Base-by-base conservation (phyloP, 2,113 vertebrate species). In the Myrmophylax atrothorax region DNA sequence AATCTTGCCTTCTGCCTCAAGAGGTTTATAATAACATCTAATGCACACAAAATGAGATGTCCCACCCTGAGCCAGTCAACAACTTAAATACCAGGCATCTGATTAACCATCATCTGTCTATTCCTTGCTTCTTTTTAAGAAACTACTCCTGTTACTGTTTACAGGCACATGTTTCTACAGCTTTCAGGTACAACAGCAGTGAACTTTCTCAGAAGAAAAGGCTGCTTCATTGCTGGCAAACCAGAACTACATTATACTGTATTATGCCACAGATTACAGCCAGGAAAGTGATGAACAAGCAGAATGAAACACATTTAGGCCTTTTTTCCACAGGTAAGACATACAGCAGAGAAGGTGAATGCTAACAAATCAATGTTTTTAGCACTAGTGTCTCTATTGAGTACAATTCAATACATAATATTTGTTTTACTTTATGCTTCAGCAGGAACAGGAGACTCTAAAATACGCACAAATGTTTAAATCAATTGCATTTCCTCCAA, bases 251-350 rank as follows among this genome's bases (percentile, higher is more conserved):
- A 88, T 91, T 84, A 28, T 10, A 92, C 94, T 83, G 46, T 19
- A 49, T 17, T 60, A 49, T 35, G 44, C 23, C 60, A 96, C 50
- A 93, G 68, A 50, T 72, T 91, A 72, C 77, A 90, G 46, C 44
- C 79, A 83, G 53, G 33, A 84, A 79, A 84, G 29, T 50, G 23
- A 37, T 35, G 22, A 93, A 68, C 47, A 90, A 95, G 94, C 29
- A 55, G 37, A 95, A 95, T 84, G 49, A 94, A 97, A 97, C 52
- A 93, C 24, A 67, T 60, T 50, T 50, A 81, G 62, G n/a, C 18
- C 17, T 73, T 90, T 94, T 90, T 76, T 86, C 56, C 62, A 83
- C 31, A 64, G 53, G 69, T 67, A 44, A 90, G 77, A 58, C 6
- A 76, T 38, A 52, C 28, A 42, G 37, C 67, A 42, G 31, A 84